Conservation (phyloP, 1,140 invertebrate species). For the Euwallacea fornicatus region DNA sequence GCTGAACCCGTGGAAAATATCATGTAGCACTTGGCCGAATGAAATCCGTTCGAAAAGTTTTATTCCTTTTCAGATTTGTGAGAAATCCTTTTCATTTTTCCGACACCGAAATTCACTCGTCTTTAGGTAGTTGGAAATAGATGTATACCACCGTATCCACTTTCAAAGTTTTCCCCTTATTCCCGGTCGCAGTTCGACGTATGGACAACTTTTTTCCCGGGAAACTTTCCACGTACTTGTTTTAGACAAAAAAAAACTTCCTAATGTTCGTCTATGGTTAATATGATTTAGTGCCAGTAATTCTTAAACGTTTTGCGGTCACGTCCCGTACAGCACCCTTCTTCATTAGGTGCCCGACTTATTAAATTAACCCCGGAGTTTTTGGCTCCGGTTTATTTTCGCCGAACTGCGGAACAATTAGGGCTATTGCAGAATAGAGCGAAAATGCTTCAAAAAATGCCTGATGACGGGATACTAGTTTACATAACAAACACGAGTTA, state of each 20-base stretch:
- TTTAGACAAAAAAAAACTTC: too few species aligned
- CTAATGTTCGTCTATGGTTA: too few species aligned
- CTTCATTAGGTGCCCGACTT: too few species aligned
- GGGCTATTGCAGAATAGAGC: background rate
- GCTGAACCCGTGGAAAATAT: conserved; percentile 6
- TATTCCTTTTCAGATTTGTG: background rate
- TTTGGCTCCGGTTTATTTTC: too few species aligned
- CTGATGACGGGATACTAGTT: conserved; percentile 13
- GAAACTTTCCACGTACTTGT: too few species aligned
- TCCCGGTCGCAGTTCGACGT: background rate
- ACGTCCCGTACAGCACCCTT: too few species aligned
- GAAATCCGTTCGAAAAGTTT: conserved; percentile 13
- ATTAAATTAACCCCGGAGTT: too few species aligned
- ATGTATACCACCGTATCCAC: conserved; percentile 9
- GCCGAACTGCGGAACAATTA: too few species aligned
- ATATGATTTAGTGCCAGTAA: too few species aligned
- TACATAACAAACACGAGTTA: conserved; percentile 28
- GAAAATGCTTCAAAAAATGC: conserved; percentile 3
- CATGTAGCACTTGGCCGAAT: conserved; percentile 10
- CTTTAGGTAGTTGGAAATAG: conserved; percentile 10
- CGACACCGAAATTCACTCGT: conserved; percentile 17
- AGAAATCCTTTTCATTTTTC: conserved; percentile 14
- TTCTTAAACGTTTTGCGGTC: too few species aligned
- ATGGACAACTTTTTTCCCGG: background rate
- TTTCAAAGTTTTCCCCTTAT: background rate